Percentiles rank a stretch among this genome's conserved stretches.
phyloP scores from a whole-genome alignment of 2,113 vertebrate species.

The Halichoerus grypus region DNA sequence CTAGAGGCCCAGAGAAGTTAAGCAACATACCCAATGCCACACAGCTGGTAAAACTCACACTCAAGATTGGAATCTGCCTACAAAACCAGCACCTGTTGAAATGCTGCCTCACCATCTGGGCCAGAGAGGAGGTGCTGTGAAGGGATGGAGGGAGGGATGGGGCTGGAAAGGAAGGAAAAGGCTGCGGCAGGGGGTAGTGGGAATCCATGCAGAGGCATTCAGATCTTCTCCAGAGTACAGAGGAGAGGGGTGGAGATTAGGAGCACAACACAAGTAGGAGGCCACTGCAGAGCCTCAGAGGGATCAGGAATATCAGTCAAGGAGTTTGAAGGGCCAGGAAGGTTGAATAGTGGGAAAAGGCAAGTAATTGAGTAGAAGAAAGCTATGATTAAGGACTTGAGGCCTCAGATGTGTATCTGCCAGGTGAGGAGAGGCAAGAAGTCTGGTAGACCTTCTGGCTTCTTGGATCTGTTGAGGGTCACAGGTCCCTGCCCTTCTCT shows the following conservation, averaged over 20 bases:
- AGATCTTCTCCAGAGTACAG: background rate
- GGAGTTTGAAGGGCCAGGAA: background rate
- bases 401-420: background rate
- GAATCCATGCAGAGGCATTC: background rate
- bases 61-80: background rate
- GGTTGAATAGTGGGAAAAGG: background rate
- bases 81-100: background rate
- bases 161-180: background rate
- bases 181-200: background rate
- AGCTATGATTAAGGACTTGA: background rate
- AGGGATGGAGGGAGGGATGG: background rate
- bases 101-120: background rate
- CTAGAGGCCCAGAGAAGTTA: slow-evolving; percentile 41
- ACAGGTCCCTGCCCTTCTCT: background rate
- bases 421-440: background rate
- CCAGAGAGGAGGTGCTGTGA: background rate
- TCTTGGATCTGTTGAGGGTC: background rate
- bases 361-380: background rate
- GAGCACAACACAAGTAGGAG: background rate
- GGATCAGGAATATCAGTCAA: background rate
- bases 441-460: background rate
- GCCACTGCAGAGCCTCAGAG: background rate
- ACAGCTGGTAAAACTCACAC: slow-evolving; percentile 8
- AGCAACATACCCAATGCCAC: background rate
- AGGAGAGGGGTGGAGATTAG: background rate